phyloP scores from a whole-genome alignment of 2,888 invertebrate species.

The Callosobruchus maculatus region DNA sequence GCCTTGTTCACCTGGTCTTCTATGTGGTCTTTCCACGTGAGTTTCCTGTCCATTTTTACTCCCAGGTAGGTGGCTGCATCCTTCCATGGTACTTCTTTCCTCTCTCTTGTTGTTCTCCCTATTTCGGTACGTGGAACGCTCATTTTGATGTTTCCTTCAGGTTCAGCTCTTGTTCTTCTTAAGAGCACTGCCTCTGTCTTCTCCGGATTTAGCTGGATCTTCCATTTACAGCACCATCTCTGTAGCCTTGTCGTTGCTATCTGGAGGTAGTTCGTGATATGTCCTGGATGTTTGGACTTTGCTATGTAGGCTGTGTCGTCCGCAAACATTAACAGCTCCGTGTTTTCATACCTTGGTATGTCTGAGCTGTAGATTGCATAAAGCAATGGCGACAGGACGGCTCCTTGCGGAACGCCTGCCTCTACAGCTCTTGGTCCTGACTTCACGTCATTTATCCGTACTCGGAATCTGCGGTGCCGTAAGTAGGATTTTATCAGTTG shows the following conservation, averaged over 20 bases:
- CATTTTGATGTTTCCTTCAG: no score
- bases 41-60: no score
- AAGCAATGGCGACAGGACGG: neutral
- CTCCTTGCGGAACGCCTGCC: neutral
- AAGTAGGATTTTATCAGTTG: no score
- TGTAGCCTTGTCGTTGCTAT: neutral
- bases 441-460: no score
- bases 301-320: neutral
- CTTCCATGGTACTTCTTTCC: no score
- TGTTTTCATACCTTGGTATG: neutral
- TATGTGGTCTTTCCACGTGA: no score
- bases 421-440: neutral
- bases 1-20: no score
- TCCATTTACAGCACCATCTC: neutral
- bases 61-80: no score
- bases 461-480: no score
- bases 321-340: neutral
- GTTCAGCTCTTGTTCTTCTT: slow-evolving; percentile 17
- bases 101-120: no score
- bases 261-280: neutral
- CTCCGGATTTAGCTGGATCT: neutral
- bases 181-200: slow-evolving; percentile 18
- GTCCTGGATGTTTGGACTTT: neutral
- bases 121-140: no score
- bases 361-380: neutral